Percentiles rank a stretch among this genome's conserved stretches.
These are phyloP conservation scores for Leptobrachium leishanense DNA, from an alignment of 2,113 vertebrate species.

Conservation along the genomic window DNA sequence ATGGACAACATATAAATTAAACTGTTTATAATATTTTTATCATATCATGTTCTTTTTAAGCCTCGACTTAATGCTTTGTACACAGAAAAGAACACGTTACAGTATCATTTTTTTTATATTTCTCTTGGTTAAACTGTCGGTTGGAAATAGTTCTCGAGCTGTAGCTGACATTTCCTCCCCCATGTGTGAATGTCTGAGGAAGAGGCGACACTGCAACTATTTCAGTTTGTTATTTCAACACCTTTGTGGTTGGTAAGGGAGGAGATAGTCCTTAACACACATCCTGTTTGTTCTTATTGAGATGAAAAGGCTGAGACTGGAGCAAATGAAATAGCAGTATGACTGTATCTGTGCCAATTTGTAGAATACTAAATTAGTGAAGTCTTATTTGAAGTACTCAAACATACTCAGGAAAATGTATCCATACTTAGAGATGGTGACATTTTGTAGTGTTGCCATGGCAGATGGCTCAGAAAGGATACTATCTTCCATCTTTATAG, in stretches of 20 bases:
- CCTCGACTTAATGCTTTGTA: too few relatives aligned
- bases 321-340: background rate
- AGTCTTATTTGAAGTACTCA: too few relatives aligned
- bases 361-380: too few relatives aligned
- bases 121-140: background rate
- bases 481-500: too few relatives aligned
- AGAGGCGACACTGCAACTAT: conserved; percentile 18
- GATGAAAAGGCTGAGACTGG: conserved; percentile 8
- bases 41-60: too few relatives aligned
- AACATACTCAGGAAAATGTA: too few relatives aligned
- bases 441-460: too few relatives aligned
- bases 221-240: conserved; percentile 47
- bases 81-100: too few relatives aligned
- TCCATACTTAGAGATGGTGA: too few relatives aligned
- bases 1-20: too few relatives aligned
- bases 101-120: background rate
- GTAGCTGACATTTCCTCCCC: conserved; percentile 22
- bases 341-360: background rate
- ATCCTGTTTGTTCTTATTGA: conserved; percentile 30
- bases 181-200: conserved; percentile 29
- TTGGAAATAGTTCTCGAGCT: conserved; percentile 5
- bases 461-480: too few relatives aligned
- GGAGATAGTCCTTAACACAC: conserved; percentile 35
- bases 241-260: conserved; percentile 44
- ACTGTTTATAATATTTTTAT: too few relatives aligned